Base-by-base conservation (phyloP, 2,797 vertebrate genomes). In the Oreochromis mossambicus region DNA sequence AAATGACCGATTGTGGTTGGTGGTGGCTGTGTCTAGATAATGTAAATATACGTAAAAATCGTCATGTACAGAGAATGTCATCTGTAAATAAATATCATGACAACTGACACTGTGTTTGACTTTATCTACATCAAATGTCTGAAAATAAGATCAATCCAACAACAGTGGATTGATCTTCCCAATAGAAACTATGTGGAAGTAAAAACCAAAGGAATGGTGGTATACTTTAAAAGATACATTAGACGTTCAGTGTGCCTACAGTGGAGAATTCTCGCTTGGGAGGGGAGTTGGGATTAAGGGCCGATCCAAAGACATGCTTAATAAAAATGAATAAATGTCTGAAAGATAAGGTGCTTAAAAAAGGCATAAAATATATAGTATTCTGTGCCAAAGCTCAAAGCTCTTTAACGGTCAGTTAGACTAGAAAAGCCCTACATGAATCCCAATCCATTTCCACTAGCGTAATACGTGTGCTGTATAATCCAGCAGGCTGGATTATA, bases 21-120 rank as follows among this genome's bases (percentile, higher is more conserved):
- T 84, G 70, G 48, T 92, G 89, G 87, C 87, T 89, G 54, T 91
- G 79, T 92, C n/a, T 80, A 26, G 68, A 78, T 84, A 52, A 82
- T 92, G 86, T 93, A 93, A 86, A 92, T 93, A 87, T 82, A 24
- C 87, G 77, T 89, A 87, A 86, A 92, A 50, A 43, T 79, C 5
- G 13, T 82, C 26, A 86, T 92, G 86, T 92, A 92, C 54, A 93
- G 86, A 86, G n/a, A 51, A 82, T 91, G 29, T 77, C 50, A 24
- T 92, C 93, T 95, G 91, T 96, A 94, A 97, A 96, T 96, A 96
- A 96, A 96, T 7, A 5, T 79, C 32, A 78, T 80, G 76, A 88
- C 58, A 82, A 80, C 38, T 38, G 7, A 52, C 19, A 12, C 10
- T 56, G 58, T 89, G 41, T 83, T 70, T 32, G 5, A 70, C 24